Evolutionary conservation across 1,140 invertebrate species (phyloP).

Genomic region (Pseudomyrmex flavicornis): DNA sequence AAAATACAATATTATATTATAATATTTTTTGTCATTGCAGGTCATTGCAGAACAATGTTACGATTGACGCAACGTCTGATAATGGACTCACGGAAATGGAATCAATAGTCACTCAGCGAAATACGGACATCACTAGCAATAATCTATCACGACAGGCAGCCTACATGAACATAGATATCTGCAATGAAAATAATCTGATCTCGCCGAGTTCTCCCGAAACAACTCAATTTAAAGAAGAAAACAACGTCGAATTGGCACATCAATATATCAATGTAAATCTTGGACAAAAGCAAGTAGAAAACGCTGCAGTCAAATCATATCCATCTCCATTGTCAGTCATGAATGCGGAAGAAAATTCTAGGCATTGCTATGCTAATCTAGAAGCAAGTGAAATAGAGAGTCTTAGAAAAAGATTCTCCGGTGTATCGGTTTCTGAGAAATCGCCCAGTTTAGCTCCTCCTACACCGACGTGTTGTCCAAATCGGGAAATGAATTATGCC

Average conservation of each 20-base stretch:
- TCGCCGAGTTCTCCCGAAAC: conserved; percentile 75
- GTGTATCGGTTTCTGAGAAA: conserved; percentile 81
- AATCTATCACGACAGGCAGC: conserved; percentile 62
- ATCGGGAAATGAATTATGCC: conserved; percentile 91
- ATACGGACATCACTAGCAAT: conserved; percentile 61
- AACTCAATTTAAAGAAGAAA: conserved; percentile 68
- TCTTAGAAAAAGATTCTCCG: conserved; percentile 81
- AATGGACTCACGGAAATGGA: conserved; percentile 75
- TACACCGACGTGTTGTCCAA: conserved; percentile 83
- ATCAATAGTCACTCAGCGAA: conserved; percentile 55
- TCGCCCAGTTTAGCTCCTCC: conserved; percentile 82
- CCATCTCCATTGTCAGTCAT: conserved; percentile 72
- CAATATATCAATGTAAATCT: conserved; percentile 89
- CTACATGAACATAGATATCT: conserved; percentile 83
- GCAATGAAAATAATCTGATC: conserved; percentile 75
- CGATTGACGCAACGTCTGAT: conserved; percentile 77
- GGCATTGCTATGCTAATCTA: conserved; percentile 89
- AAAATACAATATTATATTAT: background rate
- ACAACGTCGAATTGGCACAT: conserved; percentile 76
- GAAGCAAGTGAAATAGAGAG: conserved; percentile 87
- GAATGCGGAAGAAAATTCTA: conserved; percentile 80
- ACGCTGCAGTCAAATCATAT: conserved; percentile 28
- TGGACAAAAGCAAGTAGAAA: conserved; percentile 76
- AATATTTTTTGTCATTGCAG: conserved; percentile 62
- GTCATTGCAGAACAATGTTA: conserved; percentile 67